phyloP scores from a whole-genome alignment of 1,140 invertebrate genomes.

The Pinna nobilis region DNA sequence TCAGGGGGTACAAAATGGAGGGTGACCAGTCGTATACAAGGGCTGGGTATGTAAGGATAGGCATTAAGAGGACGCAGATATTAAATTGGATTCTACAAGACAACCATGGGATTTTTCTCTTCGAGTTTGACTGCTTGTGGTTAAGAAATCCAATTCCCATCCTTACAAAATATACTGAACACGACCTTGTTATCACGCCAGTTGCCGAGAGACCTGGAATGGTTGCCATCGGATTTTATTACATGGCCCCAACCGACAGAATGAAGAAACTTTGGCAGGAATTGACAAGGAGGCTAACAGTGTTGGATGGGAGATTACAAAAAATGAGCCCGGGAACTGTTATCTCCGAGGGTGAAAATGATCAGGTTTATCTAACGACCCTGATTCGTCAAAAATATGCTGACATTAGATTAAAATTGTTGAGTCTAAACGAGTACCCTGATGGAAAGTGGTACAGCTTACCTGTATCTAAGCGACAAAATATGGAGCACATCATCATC shows the following conservation, averaged over 20 bases:
- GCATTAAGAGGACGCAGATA: constrained; percentile 52
- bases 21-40: constrained; percentile 54
- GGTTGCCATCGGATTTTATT: constrained; percentile 51
- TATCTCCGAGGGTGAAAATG: constrained; percentile 55
- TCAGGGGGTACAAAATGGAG: constrained; percentile 18
- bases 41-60: constrained; percentile 57
- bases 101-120: constrained; percentile 54
- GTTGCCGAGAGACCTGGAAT: constrained; percentile 39
- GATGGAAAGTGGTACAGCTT: constrained; percentile 62
- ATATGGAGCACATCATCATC: too few relatives aligned
- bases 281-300: constrained; percentile 39
- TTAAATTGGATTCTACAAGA: constrained; percentile 45
- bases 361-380: constrained; percentile 48
- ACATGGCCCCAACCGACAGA: constrained; percentile 44
- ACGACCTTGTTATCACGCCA: constrained; percentile 51
- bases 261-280: constrained; percentile 48
- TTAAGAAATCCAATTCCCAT: constrained; percentile 48
- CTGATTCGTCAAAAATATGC: constrained; percentile 40
- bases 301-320: constrained; percentile 31
- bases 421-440: constrained; percentile 46
- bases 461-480: constrained; percentile 11
- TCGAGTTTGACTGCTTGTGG: constrained; percentile 66
- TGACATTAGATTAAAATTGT: constrained; percentile 38
- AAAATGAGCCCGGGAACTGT: neutral
- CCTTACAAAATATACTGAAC: constrained; percentile 18